These are phyloP conservation scores for Ganaspis brasiliensis DNA, from an alignment of 2,888 invertebrate species.

Conservation along the genomic window DNA sequence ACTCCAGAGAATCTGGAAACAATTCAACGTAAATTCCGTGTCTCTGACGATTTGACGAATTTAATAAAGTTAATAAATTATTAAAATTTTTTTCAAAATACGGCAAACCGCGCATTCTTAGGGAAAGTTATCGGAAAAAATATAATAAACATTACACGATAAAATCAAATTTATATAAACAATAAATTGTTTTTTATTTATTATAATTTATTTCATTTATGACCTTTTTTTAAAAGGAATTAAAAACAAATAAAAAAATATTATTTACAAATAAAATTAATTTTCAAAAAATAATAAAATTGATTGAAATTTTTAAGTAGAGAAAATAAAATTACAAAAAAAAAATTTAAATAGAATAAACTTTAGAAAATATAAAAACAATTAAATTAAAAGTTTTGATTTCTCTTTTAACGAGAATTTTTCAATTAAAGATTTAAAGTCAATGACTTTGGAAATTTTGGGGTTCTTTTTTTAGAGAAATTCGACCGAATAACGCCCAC, in stretches of 20 bases:
- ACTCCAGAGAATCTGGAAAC: slow-evolving; percentile 62
- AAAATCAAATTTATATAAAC: too few species aligned
- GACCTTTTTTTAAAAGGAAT: too few species aligned
- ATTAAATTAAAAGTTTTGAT: too few species aligned
- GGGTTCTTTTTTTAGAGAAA: neutral
- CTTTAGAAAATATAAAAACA: too few species aligned
- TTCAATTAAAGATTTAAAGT: too few species aligned
- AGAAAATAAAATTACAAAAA: too few species aligned
- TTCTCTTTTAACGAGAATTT: too few species aligned
- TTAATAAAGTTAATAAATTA: slow-evolving; percentile 59
- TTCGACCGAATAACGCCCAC: slow-evolving; percentile 50
- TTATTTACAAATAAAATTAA: neutral
- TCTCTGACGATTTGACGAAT: slow-evolving; percentile 54
- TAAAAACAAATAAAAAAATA: neutral
- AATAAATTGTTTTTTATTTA: neutral
- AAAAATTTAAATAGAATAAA: too few species aligned
- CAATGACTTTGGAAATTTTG: neutral
- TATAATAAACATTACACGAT: too few species aligned
- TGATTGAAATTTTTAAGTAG: neutral
- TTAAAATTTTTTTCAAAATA: slow-evolving; percentile 61
- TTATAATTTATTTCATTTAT: neutral
- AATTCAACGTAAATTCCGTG: slow-evolving; percentile 48
- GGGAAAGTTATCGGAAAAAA: too few species aligned
- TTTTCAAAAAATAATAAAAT: neutral
- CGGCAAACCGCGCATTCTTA: slow-evolving; percentile 62